These are phyloP conservation scores for Oreochromis grahami DNA, from an alignment of 2,797 vertebrate species.

Conservation along the genomic window DNA sequence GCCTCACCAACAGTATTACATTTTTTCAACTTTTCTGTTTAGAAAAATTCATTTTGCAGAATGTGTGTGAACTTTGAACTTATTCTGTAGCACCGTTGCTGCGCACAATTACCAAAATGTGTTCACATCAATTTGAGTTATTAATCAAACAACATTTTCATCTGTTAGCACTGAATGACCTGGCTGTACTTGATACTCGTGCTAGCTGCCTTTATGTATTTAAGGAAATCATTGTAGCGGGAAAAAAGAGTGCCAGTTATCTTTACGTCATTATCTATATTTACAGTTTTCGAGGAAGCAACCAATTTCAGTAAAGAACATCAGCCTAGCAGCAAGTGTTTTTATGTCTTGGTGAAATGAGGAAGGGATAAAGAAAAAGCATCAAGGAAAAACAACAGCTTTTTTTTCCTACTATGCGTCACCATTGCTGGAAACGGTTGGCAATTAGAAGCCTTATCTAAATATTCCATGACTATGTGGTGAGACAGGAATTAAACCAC, in stretches of 20 bases:
- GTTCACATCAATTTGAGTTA: background rate
- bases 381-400: background rate
- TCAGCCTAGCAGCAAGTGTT: background rate
- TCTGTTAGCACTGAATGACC: background rate
- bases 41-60: background rate
- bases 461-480: slow-evolving; percentile 15
- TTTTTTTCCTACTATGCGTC: background rate
- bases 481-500: slow-evolving; percentile 8
- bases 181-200: rapidly evolving
- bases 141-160: background rate
- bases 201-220: background rate
- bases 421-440: background rate
- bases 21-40: background rate
- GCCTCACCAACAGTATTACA: background rate
- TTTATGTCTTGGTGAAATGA: background rate
- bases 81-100: rapidly evolving
- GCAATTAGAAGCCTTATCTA: slow-evolving; percentile 3
- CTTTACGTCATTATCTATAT: background rate
- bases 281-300: background rate
- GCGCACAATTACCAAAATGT: background rate
- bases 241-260: background rate
- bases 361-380: background rate
- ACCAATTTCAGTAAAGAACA: background rate
- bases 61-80: background rate
- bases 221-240: background rate